A percentile compares a stretch with the other conserved stretches of the same genome.
These are phyloP conservation scores for Conops quadrifasciatus DNA, from an alignment of 2,888 invertebrate genomes.

Conservation along the genomic window DNA sequence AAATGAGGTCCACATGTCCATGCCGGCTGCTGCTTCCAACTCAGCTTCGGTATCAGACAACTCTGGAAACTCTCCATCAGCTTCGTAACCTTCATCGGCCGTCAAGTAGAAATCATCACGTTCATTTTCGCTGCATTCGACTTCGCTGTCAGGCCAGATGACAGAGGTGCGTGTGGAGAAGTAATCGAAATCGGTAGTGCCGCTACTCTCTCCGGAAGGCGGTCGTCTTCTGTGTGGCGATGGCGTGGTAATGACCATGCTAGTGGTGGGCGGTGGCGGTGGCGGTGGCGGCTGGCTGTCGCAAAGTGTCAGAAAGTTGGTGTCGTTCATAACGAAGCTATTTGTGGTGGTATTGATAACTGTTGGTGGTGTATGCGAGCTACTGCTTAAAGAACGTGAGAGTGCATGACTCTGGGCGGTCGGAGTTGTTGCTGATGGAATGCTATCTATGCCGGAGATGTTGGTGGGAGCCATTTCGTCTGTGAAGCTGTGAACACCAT, in stretches of 20 bases:
- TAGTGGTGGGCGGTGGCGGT: slow-evolving; percentile 41
- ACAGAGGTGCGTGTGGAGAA: slow-evolving; percentile 60
- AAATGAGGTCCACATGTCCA: slow-evolving; percentile 57
- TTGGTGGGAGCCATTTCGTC: slow-evolving; percentile 30
- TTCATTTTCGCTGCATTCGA: slow-evolving; percentile 63
- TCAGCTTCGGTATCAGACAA: slow-evolving; percentile 58
- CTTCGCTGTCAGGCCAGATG: slow-evolving; percentile 59
- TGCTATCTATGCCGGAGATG: slow-evolving; percentile 8
- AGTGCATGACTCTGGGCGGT: slow-evolving; percentile 44
- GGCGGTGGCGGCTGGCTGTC: slow-evolving; percentile 21
- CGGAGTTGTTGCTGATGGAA: slow-evolving; percentile 5
- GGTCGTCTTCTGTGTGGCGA: slow-evolving; percentile 48
- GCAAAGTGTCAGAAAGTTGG: slow-evolving; percentile 44
- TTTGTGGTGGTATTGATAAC: background rate
- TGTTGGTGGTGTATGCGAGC: slow-evolving; percentile 32
- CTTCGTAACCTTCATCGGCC: slow-evolving; percentile 65
- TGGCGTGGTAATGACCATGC: slow-evolving; percentile 50
- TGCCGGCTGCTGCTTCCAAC: slow-evolving; percentile 46
- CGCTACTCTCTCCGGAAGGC: slow-evolving; percentile 53
- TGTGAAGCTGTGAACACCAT: slow-evolving; percentile 22
- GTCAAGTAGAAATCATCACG: slow-evolving; percentile 59
- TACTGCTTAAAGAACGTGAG: slow-evolving; percentile 49
- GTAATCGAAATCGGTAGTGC: slow-evolving; percentile 57
- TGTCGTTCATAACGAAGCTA: slow-evolving; percentile 25
- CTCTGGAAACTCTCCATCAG: slow-evolving; percentile 63